Percentiles rank a stretch among this genome's conserved stretches.
phyloP scores from a whole-genome alignment of 35 echinoderm and acorn worm genomes.

The Lytechinus pictus region DNA sequence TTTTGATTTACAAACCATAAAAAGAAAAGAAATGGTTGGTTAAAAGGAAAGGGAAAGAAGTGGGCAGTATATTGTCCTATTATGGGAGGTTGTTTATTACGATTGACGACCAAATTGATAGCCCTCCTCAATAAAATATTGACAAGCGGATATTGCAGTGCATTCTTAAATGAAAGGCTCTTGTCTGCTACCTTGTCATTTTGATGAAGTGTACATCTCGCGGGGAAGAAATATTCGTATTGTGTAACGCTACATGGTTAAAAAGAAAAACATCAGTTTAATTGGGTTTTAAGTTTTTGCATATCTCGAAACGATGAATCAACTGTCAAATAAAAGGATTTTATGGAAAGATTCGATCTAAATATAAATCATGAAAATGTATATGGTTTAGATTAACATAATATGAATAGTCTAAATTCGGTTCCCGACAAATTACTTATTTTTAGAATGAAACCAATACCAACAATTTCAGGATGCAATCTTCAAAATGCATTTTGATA shows the following conservation, averaged over 20 bases:
- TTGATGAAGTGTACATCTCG: neutral
- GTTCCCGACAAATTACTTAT: no score
- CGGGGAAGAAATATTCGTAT: neutral
- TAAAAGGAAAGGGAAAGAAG: neutral
- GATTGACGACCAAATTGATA: neutral
- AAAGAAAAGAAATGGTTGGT: neutral
- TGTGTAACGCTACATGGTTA: neutral
- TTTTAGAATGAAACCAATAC: no score
- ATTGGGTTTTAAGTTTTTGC: no score
- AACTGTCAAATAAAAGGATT: neutral
- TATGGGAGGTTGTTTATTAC: neutral
- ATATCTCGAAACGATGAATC: no score
- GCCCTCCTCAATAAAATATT: neutral
- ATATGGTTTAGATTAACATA: no score
- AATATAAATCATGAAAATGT: neutral
- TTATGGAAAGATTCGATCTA: neutral
- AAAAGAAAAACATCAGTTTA: no score
- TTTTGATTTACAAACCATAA: neutral
- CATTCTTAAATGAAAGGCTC: neutral
- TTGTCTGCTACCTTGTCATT: neutral
- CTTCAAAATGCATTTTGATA: no score
- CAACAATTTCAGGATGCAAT: no score
- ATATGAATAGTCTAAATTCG: no score
- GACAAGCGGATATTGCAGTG: neutral
- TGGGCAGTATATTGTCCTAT: slow-evolving; percentile 1